Evolutionary conservation across 2,888 invertebrate genomes (phyloP).

Genomic region (Drosophila antonietae): DNA sequence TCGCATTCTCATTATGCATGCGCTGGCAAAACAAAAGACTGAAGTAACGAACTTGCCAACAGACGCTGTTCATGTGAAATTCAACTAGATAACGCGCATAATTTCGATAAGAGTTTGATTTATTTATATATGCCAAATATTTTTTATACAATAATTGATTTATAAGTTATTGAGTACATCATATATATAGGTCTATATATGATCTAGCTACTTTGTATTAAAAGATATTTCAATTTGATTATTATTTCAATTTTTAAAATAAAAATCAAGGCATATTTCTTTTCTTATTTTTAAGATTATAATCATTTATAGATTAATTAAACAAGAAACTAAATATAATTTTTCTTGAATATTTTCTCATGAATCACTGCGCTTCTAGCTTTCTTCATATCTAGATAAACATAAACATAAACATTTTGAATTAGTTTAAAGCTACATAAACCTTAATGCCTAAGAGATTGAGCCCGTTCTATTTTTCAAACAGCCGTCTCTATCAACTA

Average conservation of each 20-base stretch:
- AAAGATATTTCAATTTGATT: too few species aligned
- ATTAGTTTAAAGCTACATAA: background rate
- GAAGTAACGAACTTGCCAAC: slow-evolving; percentile 44
- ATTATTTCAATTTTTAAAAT: too few species aligned
- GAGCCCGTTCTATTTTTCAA: background rate
- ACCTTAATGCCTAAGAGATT: background rate
- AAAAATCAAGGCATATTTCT: too few species aligned
- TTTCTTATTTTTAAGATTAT: background rate
- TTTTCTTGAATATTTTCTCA: background rate
- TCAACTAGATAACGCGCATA: background rate
- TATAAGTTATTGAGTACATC: too few species aligned
- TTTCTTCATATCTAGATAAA: background rate
- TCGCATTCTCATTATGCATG: slow-evolving; percentile 68
- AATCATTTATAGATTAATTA: too few species aligned
- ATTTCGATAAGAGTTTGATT: background rate
- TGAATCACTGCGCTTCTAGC: background rate
- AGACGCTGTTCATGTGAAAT: slow-evolving; percentile 32
- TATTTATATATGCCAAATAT: background rate
- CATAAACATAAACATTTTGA: background rate
- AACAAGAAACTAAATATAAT: background rate
- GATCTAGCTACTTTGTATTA: too few species aligned
- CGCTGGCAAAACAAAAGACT: slow-evolving; percentile 57
- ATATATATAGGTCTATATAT: too few species aligned
- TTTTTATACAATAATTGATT: background rate
- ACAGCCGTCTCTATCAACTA: too few species aligned